Evolutionary conservation across 2,797 vertebrate genomes (phyloP), one percentile per base, ranked within the genome.

Genomic region (Nothura maculosa): DNA sequence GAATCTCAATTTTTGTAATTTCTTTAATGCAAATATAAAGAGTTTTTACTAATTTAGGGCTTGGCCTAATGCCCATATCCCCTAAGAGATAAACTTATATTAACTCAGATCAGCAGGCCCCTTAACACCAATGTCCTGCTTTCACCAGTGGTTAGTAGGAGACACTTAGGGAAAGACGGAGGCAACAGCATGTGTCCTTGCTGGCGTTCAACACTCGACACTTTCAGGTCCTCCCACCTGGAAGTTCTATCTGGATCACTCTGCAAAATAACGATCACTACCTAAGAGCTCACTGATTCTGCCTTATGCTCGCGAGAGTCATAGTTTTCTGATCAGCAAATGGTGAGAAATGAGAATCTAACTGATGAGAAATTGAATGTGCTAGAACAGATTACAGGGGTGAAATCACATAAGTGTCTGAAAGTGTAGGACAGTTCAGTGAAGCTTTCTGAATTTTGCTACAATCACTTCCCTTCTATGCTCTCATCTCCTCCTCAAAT

Each of bases 1-100:
- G 42, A 86, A 87, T 78, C 20, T 52, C 27, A 52, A n/a, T 54
- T 68, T 25, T 30, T 91, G 83, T 83, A 43, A 83, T 80, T 80
- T 42, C 27, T 84, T 63, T 61, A 74, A 74, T 28, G 62, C 30
- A 70, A 82, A 74, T 58, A 82, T 24, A 38, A 85, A 68, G 6
- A 66, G 50, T 58, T 76, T 61, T 85, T 69, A 89, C 42, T 66
- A 75, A 83, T 21, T 62, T 6, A 0, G 19, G 34, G 92, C 81
- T 68, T 78, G 62, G 42, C n/a, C 48, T 87, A 25, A 64, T 30
- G 12, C 61, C 54, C 19, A 78, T 25, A 55, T 66, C 50, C n/a
- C 62, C 30, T 47, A 81, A 34, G 34, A 60, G 50, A 72, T 72
- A 54, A 85, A 80, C 19, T 3, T 43, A 61, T 11, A 70, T 9